Evolutionary conservation across 2,797 vertebrate species (phyloP).

Genomic region (Thripadectes ignobilis): DNA sequence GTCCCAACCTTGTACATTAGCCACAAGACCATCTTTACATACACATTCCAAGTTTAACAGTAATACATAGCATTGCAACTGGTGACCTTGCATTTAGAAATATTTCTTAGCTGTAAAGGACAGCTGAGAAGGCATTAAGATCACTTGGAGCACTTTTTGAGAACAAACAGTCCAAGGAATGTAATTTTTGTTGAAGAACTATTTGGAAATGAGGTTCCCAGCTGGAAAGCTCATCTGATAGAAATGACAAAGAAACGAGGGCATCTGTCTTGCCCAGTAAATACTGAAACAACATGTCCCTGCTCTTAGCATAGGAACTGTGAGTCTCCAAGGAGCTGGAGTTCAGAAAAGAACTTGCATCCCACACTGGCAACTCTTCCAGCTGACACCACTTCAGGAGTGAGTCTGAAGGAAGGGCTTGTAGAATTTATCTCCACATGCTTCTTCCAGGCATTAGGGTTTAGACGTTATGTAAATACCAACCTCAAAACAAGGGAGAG

Average conservation of each 20-base stretch:
- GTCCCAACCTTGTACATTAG: neutral
- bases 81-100: constrained; percentile 1
- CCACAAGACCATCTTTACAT: neutral
- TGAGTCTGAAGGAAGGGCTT: neutral
- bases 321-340: neutral
- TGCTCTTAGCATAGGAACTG: neutral
- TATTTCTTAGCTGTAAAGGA: neutral
- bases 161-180: constrained; percentile 33
- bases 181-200: constrained; percentile 27
- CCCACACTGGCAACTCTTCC: neutral
- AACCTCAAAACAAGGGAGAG: neutral
- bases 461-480: constrained; percentile 8
- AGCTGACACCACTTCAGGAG: neutral
- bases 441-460: neutral
- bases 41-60: neutral
- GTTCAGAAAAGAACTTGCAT: neutral
- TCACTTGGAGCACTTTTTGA: neutral
- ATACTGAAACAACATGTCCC: neutral
- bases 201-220: constrained; percentile 31
- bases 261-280: constrained; percentile 31
- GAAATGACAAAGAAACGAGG: neutral
- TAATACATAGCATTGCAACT: neutral
- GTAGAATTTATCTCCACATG: neutral
- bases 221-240: constrained; percentile 47
- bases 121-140: neutral